These are phyloP conservation scores for Dicyrtomina minuta DNA, from an alignment of 2,888 invertebrate genomes.

Conservation along the genomic window DNA sequence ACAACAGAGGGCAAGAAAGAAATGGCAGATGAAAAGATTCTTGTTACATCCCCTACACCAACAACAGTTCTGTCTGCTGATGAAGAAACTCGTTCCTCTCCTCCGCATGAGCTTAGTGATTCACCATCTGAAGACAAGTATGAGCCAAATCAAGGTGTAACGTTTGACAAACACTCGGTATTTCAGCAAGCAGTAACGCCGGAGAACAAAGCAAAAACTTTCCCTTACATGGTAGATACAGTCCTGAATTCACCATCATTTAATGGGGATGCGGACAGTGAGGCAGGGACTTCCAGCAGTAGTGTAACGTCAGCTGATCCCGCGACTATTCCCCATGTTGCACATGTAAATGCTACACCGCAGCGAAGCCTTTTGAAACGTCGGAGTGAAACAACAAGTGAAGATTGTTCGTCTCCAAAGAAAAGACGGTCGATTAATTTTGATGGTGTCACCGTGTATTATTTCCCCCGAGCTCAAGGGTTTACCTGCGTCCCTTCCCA, in stretches of 20 bases:
- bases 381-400: constrained; percentile 29
- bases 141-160: constrained; percentile 4
- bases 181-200: neutral
- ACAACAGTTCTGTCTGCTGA: constrained; percentile 30
- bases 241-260: constrained; percentile 10
- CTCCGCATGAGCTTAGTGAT: constrained; percentile 31
- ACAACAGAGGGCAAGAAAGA: neutral
- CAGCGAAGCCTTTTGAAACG: constrained; percentile 47
- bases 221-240: constrained; percentile 13
- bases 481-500: constrained; percentile 85
- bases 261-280: constrained; percentile 19
- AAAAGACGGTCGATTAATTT: constrained; percentile 82
- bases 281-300: constrained; percentile 14
- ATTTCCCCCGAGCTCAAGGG: constrained; percentile 89
- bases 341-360: constrained; percentile 39
- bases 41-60: constrained; percentile 17
- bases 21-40: constrained; percentile 19
- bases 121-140: constrained; percentile 11
- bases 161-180: constrained; percentile 14
- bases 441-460: constrained; percentile 89
- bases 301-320: constrained; percentile 1
- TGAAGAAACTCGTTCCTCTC: constrained; percentile 36
- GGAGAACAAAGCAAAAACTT: constrained; percentile 15
- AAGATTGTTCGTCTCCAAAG: constrained; percentile 57
- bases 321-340: constrained; percentile 32